phyloP scores from a whole-genome alignment of 2,797 vertebrate genomes.

The Antennarius maculatus region DNA sequence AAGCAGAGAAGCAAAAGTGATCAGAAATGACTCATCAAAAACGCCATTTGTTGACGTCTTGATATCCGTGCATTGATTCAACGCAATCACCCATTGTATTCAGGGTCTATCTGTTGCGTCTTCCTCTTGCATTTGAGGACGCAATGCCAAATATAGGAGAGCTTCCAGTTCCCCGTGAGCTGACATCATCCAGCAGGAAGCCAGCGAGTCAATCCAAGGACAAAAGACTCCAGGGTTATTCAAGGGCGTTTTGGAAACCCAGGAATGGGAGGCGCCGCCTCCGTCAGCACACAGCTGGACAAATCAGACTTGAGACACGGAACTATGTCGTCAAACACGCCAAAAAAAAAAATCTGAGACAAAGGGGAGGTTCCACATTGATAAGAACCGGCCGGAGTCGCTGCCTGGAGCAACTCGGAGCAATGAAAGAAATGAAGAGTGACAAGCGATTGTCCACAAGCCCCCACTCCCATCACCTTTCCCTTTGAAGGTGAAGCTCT shows the following conservation, averaged over 20 bases:
- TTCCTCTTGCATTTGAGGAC: slow-evolving; percentile 57
- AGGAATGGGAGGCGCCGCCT: slow-evolving; percentile 45
- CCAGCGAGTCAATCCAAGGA: slow-evolving; percentile 64
- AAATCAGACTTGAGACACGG: slow-evolving; percentile 59
- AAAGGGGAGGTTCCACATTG: slow-evolving; percentile 52
- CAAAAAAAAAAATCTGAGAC: slow-evolving; percentile 2
- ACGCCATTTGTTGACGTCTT: not conserved
- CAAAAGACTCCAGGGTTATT: slow-evolving; percentile 60
- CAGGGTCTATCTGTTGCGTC: slow-evolving; percentile 54
- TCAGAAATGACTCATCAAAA: slow-evolving; percentile 16
- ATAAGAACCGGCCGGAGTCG: slow-evolving; percentile 59
- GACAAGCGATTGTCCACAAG: slow-evolving; percentile 57
- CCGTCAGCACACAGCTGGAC: slow-evolving; percentile 59
- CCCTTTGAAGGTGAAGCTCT: slow-evolving; percentile 36
- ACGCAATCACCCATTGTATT: slow-evolving; percentile 35
- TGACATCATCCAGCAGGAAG: slow-evolving; percentile 62
- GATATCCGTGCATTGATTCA: not conserved
- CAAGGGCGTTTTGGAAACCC: slow-evolving; percentile 59
- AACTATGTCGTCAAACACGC: slow-evolving; percentile 40
- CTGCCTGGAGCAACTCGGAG: slow-evolving; percentile 57
- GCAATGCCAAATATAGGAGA: slow-evolving; percentile 62
- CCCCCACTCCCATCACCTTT: slow-evolving; percentile 35
- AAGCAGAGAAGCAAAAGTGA: slow-evolving; percentile 13
- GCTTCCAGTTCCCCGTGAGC: slow-evolving; percentile 50
- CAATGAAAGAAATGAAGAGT: slow-evolving; percentile 69